Evolutionary conservation across 2,113 vertebrate genomes (phyloP), one percentile per base, ranked within the genome.

Genomic region (Aix galericulata): DNA sequence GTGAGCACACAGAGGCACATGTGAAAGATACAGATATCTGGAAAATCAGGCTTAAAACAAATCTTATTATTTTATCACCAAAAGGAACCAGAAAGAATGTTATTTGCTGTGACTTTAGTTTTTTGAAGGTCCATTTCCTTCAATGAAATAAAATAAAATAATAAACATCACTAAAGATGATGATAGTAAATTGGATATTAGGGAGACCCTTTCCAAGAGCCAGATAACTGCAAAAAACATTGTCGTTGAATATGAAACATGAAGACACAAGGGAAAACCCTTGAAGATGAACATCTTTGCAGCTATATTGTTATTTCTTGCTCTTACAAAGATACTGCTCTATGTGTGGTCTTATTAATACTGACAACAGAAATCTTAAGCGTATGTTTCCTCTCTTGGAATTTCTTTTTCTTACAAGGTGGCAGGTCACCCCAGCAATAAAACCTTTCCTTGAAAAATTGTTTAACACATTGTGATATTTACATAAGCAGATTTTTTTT

Each of bases 391-490:
- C 20, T 31, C 1, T 73, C 72, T 82, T 74, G 44, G 71, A 21
- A 8, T 76, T 20, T 13, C 8, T 64, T 79, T 79, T 91, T 44
- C 56, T 48, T 79, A 55, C 2, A 9, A 40, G 32, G 44, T 68
- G 44, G 32, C 32, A 90, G 32, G 60, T 69, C 60, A 69, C 14
- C 17, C 17, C 40, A 21, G 62, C 66, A 90, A 58, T 82, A 68
- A 90, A 50, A 60, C 59, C 56, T 66, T 92, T 73, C 74, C 63
- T 21, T 84, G 44, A 94, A 89, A 92, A 89, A 76, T 26, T 72
- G 66, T 87, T 94, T 85, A 80, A 44, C 42, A 50, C 59, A 46
- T 69, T 79, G 53, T 38, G 36, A 11, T 22, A 81, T 84, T 89
- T 52, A 67, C 13, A 86, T 46, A 86, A 32, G 14, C 55, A 81